Conservation (phyloP, 2,888 invertebrate species). For the Drosophila prostipennis region DNA sequence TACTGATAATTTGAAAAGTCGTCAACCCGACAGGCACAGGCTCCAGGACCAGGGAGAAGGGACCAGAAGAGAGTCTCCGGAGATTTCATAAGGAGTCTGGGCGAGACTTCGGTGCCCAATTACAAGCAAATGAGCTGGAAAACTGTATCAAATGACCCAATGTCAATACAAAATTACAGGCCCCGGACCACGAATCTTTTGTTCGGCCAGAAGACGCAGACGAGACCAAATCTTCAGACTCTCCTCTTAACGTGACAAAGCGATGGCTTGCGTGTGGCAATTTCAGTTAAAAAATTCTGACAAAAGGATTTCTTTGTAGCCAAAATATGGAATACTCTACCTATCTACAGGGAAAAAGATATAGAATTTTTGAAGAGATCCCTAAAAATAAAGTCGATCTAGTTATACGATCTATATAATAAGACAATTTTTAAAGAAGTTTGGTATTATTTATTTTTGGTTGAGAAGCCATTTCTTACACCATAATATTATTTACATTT, state of each 20-base stretch:
- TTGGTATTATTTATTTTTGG: too few species aligned
- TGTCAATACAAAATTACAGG: slow-evolving; percentile 76
- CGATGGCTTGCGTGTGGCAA: slow-evolving; percentile 85
- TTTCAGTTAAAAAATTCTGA: slow-evolving; percentile 79
- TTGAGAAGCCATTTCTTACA: too few species aligned
- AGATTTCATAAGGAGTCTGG: slow-evolving; percentile 64
- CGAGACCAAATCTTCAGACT: slow-evolving; percentile 50
- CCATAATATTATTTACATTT: too few species aligned
- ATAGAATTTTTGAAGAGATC: background rate
- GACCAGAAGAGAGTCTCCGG: slow-evolving; percentile 18
- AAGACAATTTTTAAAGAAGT: too few species aligned
- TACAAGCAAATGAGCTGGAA: slow-evolving; percentile 84
- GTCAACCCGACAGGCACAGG: slow-evolving; percentile 69
- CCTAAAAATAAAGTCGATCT: too few species aligned
- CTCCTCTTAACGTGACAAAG: slow-evolving; percentile 78
- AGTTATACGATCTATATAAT: too few species aligned
- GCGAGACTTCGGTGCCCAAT: slow-evolving; percentile 83
- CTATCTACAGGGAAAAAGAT: too few species aligned
- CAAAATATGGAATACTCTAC: slow-evolving; percentile 46
- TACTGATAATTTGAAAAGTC: slow-evolving; percentile 78
- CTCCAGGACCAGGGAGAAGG: slow-evolving; percentile 31
- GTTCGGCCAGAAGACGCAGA: slow-evolving; percentile 31
- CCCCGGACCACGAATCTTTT: slow-evolving; percentile 57
- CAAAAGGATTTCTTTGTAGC: background rate
- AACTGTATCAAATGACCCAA: slow-evolving; percentile 85